Percentiles rank a stretch among this genome's conserved stretches.
These are phyloP conservation scores for Epinephelus moara DNA, from an alignment of 2,113 vertebrate species.

Conservation along the genomic window DNA sequence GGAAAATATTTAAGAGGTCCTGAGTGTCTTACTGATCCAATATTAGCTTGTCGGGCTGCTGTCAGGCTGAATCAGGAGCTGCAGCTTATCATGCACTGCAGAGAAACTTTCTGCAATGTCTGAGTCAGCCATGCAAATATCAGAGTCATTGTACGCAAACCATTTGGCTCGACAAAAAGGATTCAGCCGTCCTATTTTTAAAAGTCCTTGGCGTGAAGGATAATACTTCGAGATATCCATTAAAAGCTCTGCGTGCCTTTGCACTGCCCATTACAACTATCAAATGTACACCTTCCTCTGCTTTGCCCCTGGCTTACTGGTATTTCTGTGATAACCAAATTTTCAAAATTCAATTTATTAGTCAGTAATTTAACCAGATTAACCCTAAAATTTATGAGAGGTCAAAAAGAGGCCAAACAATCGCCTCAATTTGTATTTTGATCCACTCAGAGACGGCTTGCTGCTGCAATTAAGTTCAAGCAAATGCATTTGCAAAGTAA, in stretches of 20 bases:
- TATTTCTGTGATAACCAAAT: slow-evolving; percentile 31
- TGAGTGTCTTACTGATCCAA: slow-evolving; percentile 50
- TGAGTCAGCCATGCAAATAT: slow-evolving; percentile 66
- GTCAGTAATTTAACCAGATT: slow-evolving; percentile 61
- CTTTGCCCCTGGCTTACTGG: background rate
- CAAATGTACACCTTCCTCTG: slow-evolving; percentile 5
- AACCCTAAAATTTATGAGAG: slow-evolving; percentile 49
- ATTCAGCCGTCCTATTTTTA: slow-evolving; percentile 30
- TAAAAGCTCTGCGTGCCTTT: slow-evolving; percentile 21
- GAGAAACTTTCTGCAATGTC: slow-evolving; percentile 61
- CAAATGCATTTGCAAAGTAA: slow-evolving; percentile 72
- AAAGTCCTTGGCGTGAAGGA: slow-evolving; percentile 9
- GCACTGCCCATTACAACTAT: background rate
- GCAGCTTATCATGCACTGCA: slow-evolving; percentile 61
- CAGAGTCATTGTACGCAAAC: slow-evolving; percentile 35
- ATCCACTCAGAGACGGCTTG: slow-evolving; percentile 53
- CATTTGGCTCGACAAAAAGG: slow-evolving; percentile 22
- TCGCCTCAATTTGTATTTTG: slow-evolving; percentile 64
- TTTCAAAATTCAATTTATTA: slow-evolving; percentile 61
- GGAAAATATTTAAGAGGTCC: slow-evolving; percentile 52
- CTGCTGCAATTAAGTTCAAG: slow-evolving; percentile 61
- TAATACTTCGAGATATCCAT: slow-evolving; percentile 34
- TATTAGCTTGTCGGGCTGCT: slow-evolving; percentile 69
- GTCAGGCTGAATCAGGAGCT: slow-evolving; percentile 68
- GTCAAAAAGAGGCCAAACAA: slow-evolving; percentile 61